Evolutionary conservation across 2,888 invertebrate species (phyloP), one percentile per base, ranked within the genome.

Genomic region (Cephus runcator): DNA sequence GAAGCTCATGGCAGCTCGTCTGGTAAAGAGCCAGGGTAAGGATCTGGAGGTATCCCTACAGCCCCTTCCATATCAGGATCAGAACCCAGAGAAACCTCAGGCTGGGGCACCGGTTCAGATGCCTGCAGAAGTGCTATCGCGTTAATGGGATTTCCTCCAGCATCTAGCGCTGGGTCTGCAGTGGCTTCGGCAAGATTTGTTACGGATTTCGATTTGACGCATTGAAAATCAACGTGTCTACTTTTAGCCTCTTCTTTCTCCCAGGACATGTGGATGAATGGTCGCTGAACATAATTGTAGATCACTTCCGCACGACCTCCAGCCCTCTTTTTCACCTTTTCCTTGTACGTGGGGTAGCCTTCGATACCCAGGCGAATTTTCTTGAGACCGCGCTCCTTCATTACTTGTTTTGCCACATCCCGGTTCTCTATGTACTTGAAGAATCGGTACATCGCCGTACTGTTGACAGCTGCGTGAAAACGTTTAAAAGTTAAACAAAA

Each of bases 371-470:
- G 94, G 3, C 99, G 96, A 83, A 99, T 99, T 91, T 99, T 99
- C 92, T 99, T 99, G 78, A 99, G 93, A 0, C 99, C 99, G 73
- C 99, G 94, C 90, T 99, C 99, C 90, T 99, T 99, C 94, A 99
- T 95, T 35, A 99, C 99, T 91, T 98, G 98, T 89, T 99, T 99
- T 11, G 99, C 99, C 11, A 99, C 99, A 91, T 99, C 99, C 76
- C 99, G 93, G 91, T 99, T 99, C 92, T 99, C 99, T 82, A 99
- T 99, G 92, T 99, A 99, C 91, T 99, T 99, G 93, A 99, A 99
- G 93, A 99, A 99, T 84, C 99, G 94, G 91, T 99, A 98, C 94
- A 99, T 96, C 71, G 97, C 96, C 6, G 98, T 99, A 88, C 97
- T 98, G 89, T 97, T 95, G 75, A 99, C 97, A 79, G 98, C 96